Percentiles rank a stretch among this genome's conserved stretches.
These are phyloP conservation scores for Siphlonurus alternatus DNA, from an alignment of 2,888 invertebrate species.

Conservation along the genomic window DNA sequence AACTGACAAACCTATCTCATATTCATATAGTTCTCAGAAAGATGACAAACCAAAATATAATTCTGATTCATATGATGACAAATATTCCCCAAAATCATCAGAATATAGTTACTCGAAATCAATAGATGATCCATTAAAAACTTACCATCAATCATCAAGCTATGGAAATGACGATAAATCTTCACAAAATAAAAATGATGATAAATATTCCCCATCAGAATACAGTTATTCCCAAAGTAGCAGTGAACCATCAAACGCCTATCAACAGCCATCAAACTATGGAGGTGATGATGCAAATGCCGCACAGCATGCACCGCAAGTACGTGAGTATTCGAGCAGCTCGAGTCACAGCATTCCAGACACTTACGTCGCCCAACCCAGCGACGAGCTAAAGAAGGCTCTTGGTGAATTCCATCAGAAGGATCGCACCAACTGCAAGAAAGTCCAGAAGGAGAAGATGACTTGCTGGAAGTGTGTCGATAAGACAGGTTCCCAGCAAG, in stretches of 20 bases:
- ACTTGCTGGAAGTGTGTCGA: slow-evolving; percentile 58
- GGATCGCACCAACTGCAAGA: slow-evolving; percentile 53
- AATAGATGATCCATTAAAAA: neutral
- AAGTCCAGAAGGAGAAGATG: slow-evolving; percentile 53
- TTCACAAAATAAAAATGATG: neutral
- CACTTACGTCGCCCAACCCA: neutral
- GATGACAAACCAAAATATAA: neutral
- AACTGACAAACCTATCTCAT: neutral
- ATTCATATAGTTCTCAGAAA: neutral
- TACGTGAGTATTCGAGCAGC: neutral
- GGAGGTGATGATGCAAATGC: neutral
- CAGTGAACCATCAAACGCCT: neutral
- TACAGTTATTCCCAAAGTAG: neutral
- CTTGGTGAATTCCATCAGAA: slow-evolving; percentile 55
- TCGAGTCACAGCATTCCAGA: slow-evolving; percentile 22
- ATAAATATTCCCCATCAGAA: neutral
- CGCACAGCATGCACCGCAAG: neutral
- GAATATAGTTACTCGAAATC: neutral
- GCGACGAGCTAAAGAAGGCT: slow-evolving; percentile 48
- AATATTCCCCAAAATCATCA: neutral
- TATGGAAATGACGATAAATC: neutral
- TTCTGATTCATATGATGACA: neutral
- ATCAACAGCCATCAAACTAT: neutral
- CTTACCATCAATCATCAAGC: neutral
- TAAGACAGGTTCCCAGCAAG: slow-evolving; percentile 48